These are phyloP conservation scores for Lacerta viridis DNA, from an alignment of 2,797 vertebrate genomes.

Conservation along the genomic window DNA sequence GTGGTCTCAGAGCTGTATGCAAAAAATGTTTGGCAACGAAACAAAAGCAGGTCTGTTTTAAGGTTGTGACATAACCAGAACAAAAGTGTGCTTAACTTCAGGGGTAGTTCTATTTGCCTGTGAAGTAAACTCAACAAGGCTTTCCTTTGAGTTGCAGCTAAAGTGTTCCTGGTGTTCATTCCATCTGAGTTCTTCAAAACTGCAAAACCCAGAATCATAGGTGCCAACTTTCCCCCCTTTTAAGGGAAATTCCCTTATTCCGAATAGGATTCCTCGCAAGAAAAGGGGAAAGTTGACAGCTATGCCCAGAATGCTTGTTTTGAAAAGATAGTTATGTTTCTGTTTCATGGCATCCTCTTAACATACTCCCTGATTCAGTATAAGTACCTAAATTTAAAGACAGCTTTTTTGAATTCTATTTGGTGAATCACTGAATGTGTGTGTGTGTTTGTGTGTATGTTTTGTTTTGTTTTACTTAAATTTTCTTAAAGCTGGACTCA, in stretches of 20 bases:
- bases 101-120: not conserved
- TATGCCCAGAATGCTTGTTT: not conserved
- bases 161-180: not conserved
- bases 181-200: not conserved
- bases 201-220: not conserved
- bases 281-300: no score
- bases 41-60: not conserved
- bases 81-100: not conserved
- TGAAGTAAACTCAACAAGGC: not conserved
- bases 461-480: not conserved
- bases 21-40: not conserved
- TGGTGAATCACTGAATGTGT: constrained; percentile 68
- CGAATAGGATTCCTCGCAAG: no score
- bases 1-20: not conserved
- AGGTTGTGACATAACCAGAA: not conserved
- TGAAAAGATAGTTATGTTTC: not conserved
- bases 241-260: no score
- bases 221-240: no score
- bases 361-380: constrained; percentile 64
- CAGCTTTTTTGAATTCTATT: constrained; percentile 56
- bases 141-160: not conserved
- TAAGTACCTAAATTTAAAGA: constrained; percentile 55
- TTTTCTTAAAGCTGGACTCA: constrained; percentile 60
- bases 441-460: constrained; percentile 21
- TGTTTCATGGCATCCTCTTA: constrained; percentile 57